A percentile compares a stretch with the other conserved stretches of the same genome.
Conservation (phyloP, 2,113 vertebrate species). For the Heterochromis multidens region DNA sequence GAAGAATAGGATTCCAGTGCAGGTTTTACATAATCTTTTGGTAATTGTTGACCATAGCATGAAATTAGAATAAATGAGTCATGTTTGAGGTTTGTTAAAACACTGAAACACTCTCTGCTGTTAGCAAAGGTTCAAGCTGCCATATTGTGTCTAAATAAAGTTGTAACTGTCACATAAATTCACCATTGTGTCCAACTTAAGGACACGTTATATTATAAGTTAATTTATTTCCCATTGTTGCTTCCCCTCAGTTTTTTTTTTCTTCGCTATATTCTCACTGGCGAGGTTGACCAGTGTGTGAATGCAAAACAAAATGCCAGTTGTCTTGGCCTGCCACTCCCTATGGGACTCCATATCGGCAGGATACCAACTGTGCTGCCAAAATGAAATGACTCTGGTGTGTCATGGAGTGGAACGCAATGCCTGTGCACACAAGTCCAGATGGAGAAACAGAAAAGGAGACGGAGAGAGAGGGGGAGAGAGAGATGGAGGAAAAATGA, state of each 20-base stretch:
- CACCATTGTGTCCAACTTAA: too few relatives aligned
- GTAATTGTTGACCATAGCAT: not conserved
- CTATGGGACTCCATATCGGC: slow-evolving; percentile 52
- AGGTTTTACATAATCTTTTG: not conserved
- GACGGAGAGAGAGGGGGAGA: slow-evolving; percentile 1
- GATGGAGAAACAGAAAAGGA: slow-evolving; percentile 57
- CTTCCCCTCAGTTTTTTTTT: not conserved
- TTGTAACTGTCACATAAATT: not conserved
- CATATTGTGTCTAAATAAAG: not conserved
- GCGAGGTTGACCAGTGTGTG: not conserved
- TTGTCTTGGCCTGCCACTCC: slow-evolving; percentile 53
- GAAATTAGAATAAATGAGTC: not conserved
- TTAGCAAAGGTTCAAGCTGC: not conserved
- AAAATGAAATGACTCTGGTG: slow-evolving; percentile 65
- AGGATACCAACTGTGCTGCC: slow-evolving; percentile 57
- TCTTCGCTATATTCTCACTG: not conserved
- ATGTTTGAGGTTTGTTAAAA: too few relatives aligned
- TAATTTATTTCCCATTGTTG: not conserved
- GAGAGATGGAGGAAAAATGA: slow-evolving; percentile 9
- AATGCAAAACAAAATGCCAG: slow-evolving; percentile 32
- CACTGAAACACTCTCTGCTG: not conserved
- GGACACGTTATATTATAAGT: not conserved
- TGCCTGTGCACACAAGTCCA: slow-evolving; percentile 57
- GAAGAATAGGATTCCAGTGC: not conserved
- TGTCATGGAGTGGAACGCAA: slow-evolving; percentile 67